Conservation (phyloP, 2,797 vertebrate species). For the Hephaestus fuliginosus region DNA sequence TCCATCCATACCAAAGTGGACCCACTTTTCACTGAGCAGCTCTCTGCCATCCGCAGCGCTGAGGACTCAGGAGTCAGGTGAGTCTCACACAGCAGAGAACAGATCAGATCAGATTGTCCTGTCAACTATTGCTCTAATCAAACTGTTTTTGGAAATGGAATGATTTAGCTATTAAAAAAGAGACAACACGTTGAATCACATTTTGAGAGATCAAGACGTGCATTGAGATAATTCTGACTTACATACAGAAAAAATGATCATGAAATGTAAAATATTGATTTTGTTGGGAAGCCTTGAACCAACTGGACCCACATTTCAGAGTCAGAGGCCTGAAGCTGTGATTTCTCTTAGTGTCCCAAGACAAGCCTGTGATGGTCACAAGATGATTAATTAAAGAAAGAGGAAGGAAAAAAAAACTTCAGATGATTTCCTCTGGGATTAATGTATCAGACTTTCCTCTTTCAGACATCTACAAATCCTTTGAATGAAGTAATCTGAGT, state of each 20-base stretch:
- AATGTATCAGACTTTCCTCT: not conserved
- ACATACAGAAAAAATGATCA: not conserved
- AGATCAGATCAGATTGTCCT: no score
- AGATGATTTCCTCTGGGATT: no score
- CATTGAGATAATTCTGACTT: not conserved
- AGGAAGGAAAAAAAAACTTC: no score
- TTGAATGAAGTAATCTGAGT: not conserved
- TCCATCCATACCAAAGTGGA: constrained; percentile 97
- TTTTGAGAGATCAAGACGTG: not conserved
- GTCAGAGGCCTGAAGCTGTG: not conserved
- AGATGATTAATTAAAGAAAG: not conserved
- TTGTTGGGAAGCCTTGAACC: no score
- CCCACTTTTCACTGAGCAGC: constrained; percentile 95
- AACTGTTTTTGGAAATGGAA: not conserved
- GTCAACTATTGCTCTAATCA: not conserved
- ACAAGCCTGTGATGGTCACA: not conserved
- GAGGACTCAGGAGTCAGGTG: constrained; percentile 97
- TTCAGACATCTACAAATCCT: not conserved
- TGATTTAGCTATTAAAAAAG: not conserved
- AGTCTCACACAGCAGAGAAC: not conserved
- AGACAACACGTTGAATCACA: not conserved
- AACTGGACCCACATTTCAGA: not conserved
- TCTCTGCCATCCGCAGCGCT: constrained; percentile 92
- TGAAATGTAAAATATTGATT: not conserved
- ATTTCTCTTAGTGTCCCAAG: no score